phyloP scores from a whole-genome alignment of 2,797 vertebrate genomes.

The Syncerus caffer region DNA sequence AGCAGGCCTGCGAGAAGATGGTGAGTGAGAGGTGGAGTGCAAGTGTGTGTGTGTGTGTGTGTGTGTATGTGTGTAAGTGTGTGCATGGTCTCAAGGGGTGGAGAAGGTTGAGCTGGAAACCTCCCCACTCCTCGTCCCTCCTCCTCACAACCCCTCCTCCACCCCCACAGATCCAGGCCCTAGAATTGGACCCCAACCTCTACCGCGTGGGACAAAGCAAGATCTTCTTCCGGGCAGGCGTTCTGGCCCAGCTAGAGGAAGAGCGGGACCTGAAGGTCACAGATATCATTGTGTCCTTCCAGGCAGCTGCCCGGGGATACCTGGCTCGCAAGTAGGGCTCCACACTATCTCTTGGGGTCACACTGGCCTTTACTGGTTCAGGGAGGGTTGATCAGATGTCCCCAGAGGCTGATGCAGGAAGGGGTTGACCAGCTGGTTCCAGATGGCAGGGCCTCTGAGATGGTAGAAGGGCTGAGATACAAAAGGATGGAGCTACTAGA shows the following conservation, averaged over 20 bases:
- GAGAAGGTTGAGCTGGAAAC: not conserved
- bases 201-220: constrained; percentile 95
- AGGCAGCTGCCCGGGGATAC: constrained; percentile 90
- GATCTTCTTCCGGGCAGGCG: constrained; percentile 94
- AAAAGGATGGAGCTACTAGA: fast-evolving
- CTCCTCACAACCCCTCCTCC: not conserved
- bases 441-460: not conserved
- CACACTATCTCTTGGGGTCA: not conserved
- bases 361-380: not conserved
- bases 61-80: fast-evolving
- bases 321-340: constrained; percentile 88
- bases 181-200: constrained; percentile 92
- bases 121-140: fast-evolving
- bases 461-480: not conserved
- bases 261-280: constrained; percentile 95
- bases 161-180: constrained; percentile 86
- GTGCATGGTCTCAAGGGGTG: fast-evolving
- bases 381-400: not conserved
- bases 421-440: not conserved
- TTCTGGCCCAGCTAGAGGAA: constrained; percentile 92
- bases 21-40: constrained; percentile 71
- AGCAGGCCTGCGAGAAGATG: constrained; percentile 93
- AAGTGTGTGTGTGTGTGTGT: not conserved
- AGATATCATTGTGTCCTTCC: constrained; percentile 94
- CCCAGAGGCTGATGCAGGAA: not conserved